Base-by-base conservation (phyloP, 2,113 vertebrate species). In the Guaruba guarouba region DNA sequence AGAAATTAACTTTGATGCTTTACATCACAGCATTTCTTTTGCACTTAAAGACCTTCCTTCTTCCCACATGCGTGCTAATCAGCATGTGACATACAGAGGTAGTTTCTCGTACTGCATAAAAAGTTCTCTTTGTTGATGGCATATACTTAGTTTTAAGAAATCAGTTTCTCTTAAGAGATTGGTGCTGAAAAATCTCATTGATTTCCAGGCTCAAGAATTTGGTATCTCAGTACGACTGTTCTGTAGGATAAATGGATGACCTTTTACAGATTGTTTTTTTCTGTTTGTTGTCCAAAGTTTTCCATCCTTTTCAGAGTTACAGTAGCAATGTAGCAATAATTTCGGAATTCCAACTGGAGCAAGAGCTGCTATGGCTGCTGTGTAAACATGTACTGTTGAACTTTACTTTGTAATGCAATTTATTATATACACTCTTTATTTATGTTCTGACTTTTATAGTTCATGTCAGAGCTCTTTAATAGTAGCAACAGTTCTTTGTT, bases 401-500 rank as follows among this genome's bases (percentile, higher is more conserved):
- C 79, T 75, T 86, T 4, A 0, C 62, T 88, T 41, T 57, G 35
- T 44, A 68, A 63, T 81, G 55, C 51, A 43, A n/a, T 87, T 75
- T 82, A 67, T 88, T 82, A 90, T 92, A 83, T 63, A 31, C 11
- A 7, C 28, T 87, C 68, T 55, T 83, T 63, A 83, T 90, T 80
- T 83, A 61, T 70, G n/a, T 90, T 74, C 85, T 95, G 57, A 78
- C 24, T 93, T 95, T 59, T 75, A 71, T 75, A 63, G 73, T 57
- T 81, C 25, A 24, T 70, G 17, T 70, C 61, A 78, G 59, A 70
- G 51, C 33, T 86, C 48, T 81, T 63, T 67, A 81, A 51, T 35
- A 74, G 61, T 28, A 75, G 46, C 1, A 1, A 17, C 74, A 33
- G 8, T 71, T 83, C 79, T 95, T 91, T 73, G 41, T 71, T 91